phyloP scores from a whole-genome alignment of 2,797 vertebrate species.

The Pampus argenteus region DNA sequence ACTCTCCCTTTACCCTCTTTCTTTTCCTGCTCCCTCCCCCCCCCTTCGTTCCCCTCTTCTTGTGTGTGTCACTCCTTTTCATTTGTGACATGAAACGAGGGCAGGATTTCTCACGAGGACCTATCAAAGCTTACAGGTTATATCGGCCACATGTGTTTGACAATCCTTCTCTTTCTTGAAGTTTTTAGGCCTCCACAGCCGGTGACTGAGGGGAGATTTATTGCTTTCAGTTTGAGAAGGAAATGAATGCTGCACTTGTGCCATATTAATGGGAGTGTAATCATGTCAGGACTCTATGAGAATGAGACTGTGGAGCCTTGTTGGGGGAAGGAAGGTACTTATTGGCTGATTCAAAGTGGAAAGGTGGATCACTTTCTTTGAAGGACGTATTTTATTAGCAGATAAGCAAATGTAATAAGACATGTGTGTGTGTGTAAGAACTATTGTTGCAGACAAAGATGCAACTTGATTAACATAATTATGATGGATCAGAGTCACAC shows the following conservation, averaged over 20 bases:
- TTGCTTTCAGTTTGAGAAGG: conserved; percentile 69
- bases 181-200: conserved; percentile 64
- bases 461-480: not conserved
- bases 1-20: conserved; percentile 49
- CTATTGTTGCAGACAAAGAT: not conserved
- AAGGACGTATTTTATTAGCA: conserved; percentile 7
- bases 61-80: conserved; percentile 34
- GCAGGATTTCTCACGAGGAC: conserved; percentile 63
- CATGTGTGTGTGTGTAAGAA: not conserved
- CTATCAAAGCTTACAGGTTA: conserved; percentile 70
- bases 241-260: conserved; percentile 79
- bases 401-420: not conserved
- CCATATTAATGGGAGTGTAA: conserved; percentile 75
- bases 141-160: conserved; percentile 78
- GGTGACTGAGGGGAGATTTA: conserved; percentile 74
- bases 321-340: conserved; percentile 44
- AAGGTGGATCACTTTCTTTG: conserved; percentile 19
- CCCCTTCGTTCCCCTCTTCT: conserved; percentile 35
- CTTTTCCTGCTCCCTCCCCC: conserved; percentile 45
- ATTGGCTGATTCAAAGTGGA: conserved; percentile 36
- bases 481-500: not conserved
- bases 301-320: conserved; percentile 51
- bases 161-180: conserved; percentile 65
- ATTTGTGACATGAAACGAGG: conserved; percentile 60
- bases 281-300: conserved; percentile 68